Conservation (phyloP, 2,888 invertebrate genomes). For the Dryadula phaetusa region DNA sequence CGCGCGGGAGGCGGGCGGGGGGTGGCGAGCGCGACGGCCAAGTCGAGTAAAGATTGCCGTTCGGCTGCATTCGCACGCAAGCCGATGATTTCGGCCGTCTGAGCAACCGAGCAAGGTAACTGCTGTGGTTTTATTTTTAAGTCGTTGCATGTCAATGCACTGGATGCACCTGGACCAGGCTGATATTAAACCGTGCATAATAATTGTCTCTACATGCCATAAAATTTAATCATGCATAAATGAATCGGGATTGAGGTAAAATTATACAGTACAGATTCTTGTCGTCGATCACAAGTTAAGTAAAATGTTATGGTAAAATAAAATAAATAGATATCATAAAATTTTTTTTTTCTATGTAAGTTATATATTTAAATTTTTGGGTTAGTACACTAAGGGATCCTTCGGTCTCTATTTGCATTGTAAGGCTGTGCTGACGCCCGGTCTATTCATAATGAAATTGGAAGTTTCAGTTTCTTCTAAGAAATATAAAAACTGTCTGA, state of each 20-base stretch:
- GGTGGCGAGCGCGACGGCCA: conserved; percentile 41
- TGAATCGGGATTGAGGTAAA: conserved; percentile 5
- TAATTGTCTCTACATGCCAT: conserved; percentile 21
- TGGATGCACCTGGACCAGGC: conserved; percentile 43
- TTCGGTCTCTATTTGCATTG: conserved; percentile 25
- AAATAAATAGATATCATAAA: neutral
- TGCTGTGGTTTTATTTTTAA: conserved; percentile 65
- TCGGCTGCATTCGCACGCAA: conserved; percentile 71
- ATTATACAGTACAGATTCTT: conserved; percentile 7
- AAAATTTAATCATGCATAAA: conserved; percentile 21
- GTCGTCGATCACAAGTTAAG: neutral
- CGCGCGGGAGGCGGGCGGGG: conserved; percentile 34
- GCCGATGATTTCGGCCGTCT: conserved; percentile 64
- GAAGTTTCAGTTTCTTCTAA: conserved; percentile 17
- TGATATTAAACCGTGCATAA: conserved; percentile 32
- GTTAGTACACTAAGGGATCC: neutral
- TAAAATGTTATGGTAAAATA: neutral
- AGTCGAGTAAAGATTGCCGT: conserved; percentile 68
- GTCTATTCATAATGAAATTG: conserved; percentile 39
- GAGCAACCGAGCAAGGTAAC: conserved; percentile 56
- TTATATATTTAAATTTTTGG: neutral
- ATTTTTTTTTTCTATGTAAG: neutral
- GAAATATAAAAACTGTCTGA: conserved; percentile 16
- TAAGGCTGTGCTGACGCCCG: conserved; percentile 48
- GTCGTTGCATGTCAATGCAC: conserved; percentile 53